phyloP scores from a whole-genome alignment of 1,140 invertebrate genomes.

The Pseudomyrmex gracilis region DNA sequence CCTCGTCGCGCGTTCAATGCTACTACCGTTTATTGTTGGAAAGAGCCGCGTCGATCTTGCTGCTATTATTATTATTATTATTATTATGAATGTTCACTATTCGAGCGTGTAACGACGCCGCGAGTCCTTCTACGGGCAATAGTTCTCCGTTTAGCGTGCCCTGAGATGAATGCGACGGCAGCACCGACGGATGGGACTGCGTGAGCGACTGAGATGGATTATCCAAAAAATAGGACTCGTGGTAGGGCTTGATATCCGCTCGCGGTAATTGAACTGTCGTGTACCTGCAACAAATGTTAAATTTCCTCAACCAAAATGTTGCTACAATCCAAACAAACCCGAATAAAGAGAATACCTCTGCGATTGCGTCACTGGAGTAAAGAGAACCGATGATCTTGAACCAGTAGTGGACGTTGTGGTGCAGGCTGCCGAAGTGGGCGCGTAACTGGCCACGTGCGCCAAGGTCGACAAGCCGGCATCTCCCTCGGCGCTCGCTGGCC shows the following conservation, averaged over 20 bases:
- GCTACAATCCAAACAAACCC: neutral
- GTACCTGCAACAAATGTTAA: slow-evolving; percentile 79
- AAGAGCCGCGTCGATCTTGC: slow-evolving; percentile 74
- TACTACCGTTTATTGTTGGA: slow-evolving; percentile 57
- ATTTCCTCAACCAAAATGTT: neutral
- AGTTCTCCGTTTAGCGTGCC: slow-evolving; percentile 79
- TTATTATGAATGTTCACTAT: slow-evolving; percentile 87
- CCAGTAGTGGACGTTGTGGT: slow-evolving; percentile 77
- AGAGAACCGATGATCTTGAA: slow-evolving; percentile 83
- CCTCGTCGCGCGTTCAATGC: neutral
- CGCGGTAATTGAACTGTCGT: slow-evolving; percentile 88
- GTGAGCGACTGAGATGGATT: slow-evolving; percentile 84
- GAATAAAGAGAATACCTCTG: slow-evolving; percentile 77
- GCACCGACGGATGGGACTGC: slow-evolving; percentile 77
- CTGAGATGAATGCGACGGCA: slow-evolving; percentile 82
- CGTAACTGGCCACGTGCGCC: slow-evolving; percentile 87
- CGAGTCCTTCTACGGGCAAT: slow-evolving; percentile 88
- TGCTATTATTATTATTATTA: slow-evolving; percentile 74
- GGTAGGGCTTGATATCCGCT: slow-evolving; percentile 90
- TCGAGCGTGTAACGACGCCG: slow-evolving; percentile 92
- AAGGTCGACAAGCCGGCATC: slow-evolving; percentile 85
- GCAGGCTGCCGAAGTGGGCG: slow-evolving; percentile 77
- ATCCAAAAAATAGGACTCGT: slow-evolving; percentile 90
- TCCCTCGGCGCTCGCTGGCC: slow-evolving; percentile 88
- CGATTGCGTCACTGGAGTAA: slow-evolving; percentile 81